Evolutionary conservation across 2,797 vertebrate species (phyloP).

Genomic region (Anguilla pacifica): DNA sequence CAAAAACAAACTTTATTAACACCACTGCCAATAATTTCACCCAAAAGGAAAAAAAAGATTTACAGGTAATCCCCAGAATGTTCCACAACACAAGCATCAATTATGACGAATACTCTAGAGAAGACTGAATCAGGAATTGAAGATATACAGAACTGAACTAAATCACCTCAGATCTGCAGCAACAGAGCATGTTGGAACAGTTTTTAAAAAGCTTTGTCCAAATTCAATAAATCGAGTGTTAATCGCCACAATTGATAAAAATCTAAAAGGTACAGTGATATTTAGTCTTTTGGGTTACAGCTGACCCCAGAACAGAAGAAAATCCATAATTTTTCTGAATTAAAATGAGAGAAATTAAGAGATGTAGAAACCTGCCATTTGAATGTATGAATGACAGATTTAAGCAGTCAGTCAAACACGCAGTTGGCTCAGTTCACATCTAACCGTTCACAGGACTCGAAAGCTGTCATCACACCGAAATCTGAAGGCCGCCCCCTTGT

Average conservation of each 20-base stretch:
- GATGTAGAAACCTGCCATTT: neutral
- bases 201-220: neutral
- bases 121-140: neutral
- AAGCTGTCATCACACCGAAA: neutral
- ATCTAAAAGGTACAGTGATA: neutral
- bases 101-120: neutral
- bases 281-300: neutral
- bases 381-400: neutral
- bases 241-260: neutral
- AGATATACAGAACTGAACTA: neutral
- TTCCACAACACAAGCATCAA: neutral
- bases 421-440: neutral
- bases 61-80: conserved; percentile 4
- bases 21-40: neutral
- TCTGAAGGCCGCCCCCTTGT: neutral
- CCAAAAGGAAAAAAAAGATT: neutral
- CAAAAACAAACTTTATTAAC: neutral
- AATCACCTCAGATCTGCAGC: neutral
- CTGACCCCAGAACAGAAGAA: neutral
- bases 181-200: neutral
- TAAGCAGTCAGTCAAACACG: neutral
- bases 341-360: neutral
- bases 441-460: neutral
- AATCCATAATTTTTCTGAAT: neutral
- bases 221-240: neutral